Evolutionary conservation across 2,888 invertebrate genomes (phyloP).

Genomic region (Orchesellides sinensis): DNA sequence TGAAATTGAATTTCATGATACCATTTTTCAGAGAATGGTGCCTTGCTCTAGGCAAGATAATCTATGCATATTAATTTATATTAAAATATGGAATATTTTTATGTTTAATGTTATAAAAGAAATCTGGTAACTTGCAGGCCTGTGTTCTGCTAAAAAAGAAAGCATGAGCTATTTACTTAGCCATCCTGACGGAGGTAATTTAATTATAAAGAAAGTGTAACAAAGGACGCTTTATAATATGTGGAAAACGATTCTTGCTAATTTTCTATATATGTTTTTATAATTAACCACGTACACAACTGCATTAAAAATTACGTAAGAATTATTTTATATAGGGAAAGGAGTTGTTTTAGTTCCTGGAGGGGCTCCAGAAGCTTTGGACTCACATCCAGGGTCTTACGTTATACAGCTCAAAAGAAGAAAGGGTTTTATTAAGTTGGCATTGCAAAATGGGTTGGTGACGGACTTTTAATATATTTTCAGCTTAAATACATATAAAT

Average conservation of each 20-base stretch:
- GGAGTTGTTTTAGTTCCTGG: constrained; percentile 89
- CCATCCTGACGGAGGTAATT: constrained; percentile 76
- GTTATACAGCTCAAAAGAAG: constrained; percentile 85
- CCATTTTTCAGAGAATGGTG: constrained; percentile 83
- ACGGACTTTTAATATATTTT: background rate
- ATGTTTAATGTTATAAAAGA: too few species aligned
- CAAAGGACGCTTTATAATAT: background rate
- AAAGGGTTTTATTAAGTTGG: constrained; percentile 87
- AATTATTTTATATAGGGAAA: constrained; percentile 76
- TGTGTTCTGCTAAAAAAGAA: constrained; percentile 81
- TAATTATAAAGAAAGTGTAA: background rate
- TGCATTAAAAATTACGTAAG: too few species aligned
- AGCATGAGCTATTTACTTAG: constrained; percentile 83
- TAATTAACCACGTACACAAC: too few species aligned
- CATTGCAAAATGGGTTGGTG: constrained; percentile 84
- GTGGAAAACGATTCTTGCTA: background rate
- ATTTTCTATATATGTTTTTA: too few species aligned
- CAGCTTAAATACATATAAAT: too few species aligned
- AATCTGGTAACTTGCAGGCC: too few species aligned
- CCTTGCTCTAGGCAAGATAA: constrained; percentile 21
- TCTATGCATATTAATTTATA: too few species aligned
- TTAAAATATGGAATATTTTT: too few species aligned
- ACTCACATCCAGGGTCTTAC: constrained; percentile 87
- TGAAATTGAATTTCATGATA: constrained; percentile 85
- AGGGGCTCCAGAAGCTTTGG: constrained; percentile 79